Conservation (phyloP, 2,888 invertebrate genomes). For the Leistus spinibarbis region DNA sequence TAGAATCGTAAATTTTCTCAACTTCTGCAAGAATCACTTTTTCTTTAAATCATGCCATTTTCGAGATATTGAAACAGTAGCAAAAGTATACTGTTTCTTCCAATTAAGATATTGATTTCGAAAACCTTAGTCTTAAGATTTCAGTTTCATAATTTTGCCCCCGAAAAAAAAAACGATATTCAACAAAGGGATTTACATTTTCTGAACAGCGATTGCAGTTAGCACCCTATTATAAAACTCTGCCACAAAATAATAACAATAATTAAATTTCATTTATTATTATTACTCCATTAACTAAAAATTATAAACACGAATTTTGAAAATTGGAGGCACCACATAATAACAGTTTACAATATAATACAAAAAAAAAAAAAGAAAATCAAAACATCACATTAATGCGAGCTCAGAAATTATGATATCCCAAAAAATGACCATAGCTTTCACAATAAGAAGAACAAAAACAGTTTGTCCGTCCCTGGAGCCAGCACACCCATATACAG, state of each 20-base stretch:
- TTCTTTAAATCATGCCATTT: too few species aligned
- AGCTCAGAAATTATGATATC: neutral
- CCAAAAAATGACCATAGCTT: neutral
- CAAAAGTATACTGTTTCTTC: too few species aligned
- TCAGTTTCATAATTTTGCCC: too few species aligned
- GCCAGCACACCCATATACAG: slow-evolving; percentile 26
- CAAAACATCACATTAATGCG: neutral
- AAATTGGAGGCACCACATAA: neutral
- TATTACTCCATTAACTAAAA: neutral
- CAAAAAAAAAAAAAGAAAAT: neutral
- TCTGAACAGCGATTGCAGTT: neutral
- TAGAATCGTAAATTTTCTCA: too few species aligned
- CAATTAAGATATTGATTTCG: too few species aligned
- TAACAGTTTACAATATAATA: neutral
- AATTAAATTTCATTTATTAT: neutral
- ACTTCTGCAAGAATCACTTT: too few species aligned
- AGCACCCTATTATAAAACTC: neutral
- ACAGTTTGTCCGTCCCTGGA: neutral
- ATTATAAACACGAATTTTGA: neutral
- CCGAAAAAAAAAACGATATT: too few species aligned
- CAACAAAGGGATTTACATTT: neutral
- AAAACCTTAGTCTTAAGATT: too few species aligned
- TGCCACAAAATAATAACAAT: neutral
- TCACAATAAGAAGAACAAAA: neutral
- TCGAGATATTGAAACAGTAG: too few species aligned